Percentiles rank a stretch among this genome's conserved stretches.
Evolutionary conservation across 1,140 invertebrate species (phyloP).

Genomic region (Sogatella furcifera): DNA sequence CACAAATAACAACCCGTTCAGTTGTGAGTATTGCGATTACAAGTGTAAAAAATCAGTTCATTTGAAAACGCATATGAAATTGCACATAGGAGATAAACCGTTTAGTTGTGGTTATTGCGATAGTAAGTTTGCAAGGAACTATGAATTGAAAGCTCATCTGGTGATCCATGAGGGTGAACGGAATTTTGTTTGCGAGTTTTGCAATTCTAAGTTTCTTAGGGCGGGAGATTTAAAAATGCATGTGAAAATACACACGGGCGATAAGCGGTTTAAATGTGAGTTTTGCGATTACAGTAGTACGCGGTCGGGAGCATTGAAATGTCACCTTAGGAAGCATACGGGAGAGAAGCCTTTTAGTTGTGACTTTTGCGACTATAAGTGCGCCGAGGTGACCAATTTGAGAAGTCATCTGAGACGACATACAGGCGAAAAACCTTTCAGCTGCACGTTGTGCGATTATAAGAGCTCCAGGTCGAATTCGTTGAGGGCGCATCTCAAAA

Average conservation of each 20-base stretch:
- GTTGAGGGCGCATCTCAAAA: too few species aligned
- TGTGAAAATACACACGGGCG: conserved; percentile 18
- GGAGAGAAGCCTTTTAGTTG: neutral
- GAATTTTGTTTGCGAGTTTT: conserved; percentile 2
- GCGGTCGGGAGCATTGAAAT: neutral
- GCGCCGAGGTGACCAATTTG: neutral
- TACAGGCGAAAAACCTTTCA: conserved; percentile 2
- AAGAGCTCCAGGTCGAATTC: too few species aligned
- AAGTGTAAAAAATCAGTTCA: neutral
- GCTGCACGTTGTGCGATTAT: neutral
- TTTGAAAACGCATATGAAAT: neutral
- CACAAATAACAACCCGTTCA: conserved; percentile 43
- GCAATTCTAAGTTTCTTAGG: conserved; percentile 20
- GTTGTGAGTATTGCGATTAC: conserved; percentile 37
- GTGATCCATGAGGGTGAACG: conserved; percentile 4
- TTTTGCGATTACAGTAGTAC: conserved; percentile 35
- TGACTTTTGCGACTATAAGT: neutral
- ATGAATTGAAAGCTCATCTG: neutral
- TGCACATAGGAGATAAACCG: neutral
- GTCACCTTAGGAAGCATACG: neutral
- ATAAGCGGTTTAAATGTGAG: conserved; percentile 20
- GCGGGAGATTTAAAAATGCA: conserved; percentile 2
- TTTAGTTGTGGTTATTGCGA: neutral
- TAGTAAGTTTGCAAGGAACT: neutral
- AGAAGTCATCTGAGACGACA: neutral